A percentile compares a stretch with the other conserved stretches of the same genome.
Conservation (phyloP, 92 coral and sea anemone genomes). For the Scolanthus callimorphus region DNA sequence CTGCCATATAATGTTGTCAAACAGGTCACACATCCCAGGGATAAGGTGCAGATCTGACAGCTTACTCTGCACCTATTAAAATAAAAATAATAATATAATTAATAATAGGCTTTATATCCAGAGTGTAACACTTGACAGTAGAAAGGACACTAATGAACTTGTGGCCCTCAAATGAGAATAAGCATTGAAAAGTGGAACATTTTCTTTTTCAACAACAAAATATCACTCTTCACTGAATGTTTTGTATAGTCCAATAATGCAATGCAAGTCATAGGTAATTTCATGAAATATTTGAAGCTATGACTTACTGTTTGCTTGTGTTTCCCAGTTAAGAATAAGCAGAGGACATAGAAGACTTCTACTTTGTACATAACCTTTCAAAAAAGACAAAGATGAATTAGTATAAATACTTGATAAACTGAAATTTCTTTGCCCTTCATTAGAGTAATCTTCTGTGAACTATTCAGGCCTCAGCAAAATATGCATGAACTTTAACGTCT, state of each 20-base stretch:
- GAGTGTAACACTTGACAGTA: too few relatives aligned
- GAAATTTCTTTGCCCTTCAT: neutral
- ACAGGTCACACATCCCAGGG: conserved; percentile 85
- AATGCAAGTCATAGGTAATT: too few relatives aligned
- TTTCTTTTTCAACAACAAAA: too few relatives aligned
- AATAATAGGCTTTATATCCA: too few relatives aligned
- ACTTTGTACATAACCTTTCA: conserved; percentile 84
- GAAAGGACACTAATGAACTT: too few relatives aligned
- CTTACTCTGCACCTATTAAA: conserved; percentile 66
- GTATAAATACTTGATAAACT: neutral
- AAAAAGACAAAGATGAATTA: neutral
- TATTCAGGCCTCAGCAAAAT: neutral
- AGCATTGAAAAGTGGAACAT: too few relatives aligned
- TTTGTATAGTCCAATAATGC: too few relatives aligned
- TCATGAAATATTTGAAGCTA: too few relatives aligned
- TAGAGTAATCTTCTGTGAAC: too few relatives aligned
- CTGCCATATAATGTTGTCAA: conserved; percentile 82
- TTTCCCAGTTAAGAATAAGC: conserved; percentile 93
- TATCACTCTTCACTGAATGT: too few relatives aligned
- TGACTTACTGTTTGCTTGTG: conserved; percentile 79
- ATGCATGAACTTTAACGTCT: neutral
- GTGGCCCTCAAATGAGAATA: too few relatives aligned
- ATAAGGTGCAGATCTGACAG: conserved; percentile 74
- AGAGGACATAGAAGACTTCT: conserved; percentile 91
- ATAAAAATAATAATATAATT: neutral